A percentile compares a stretch with the other conserved stretches of the same genome.
Evolutionary conservation across 2,797 vertebrate genomes (phyloP).

Genomic region (Sorex maritimensis): DNA sequence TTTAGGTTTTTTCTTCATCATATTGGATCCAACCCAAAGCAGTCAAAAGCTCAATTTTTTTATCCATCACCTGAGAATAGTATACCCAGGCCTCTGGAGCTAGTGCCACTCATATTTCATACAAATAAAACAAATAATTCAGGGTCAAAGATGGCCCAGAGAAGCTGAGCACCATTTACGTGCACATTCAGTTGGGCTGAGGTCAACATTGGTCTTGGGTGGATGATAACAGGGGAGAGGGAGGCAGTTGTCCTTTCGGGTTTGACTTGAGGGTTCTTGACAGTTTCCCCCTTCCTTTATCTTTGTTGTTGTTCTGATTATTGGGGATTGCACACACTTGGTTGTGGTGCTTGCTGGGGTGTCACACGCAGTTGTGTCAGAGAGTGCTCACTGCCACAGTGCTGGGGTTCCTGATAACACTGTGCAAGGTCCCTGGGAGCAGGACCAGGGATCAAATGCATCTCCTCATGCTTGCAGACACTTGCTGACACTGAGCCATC

Average conservation of each 20-base stretch:
- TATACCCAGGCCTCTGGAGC: not conserved
- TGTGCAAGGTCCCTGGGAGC: too few relatives aligned
- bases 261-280: not conserved
- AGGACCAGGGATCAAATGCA: too few relatives aligned
- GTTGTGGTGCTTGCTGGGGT: too few relatives aligned
- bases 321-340: too few relatives aligned
- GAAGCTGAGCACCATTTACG: not conserved
- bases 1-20: constrained; percentile 23
- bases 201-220: not conserved
- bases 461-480: too few relatives aligned
- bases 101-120: not conserved
- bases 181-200: not conserved
- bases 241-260: not conserved
- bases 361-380: too few relatives aligned
- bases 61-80: constrained; percentile 44
- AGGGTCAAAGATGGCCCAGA: not conserved
- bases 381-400: too few relatives aligned
- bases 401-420: too few relatives aligned
- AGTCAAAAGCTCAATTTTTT: not conserved
- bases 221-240: too few relatives aligned
- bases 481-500: too few relatives aligned
- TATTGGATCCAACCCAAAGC: not conserved
- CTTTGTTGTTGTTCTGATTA: too few relatives aligned
- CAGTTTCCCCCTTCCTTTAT: too few relatives aligned
- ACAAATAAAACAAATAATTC: not conserved